Percentiles rank a stretch among this genome's conserved stretches.
phyloP scores from a whole-genome alignment of 2,113 vertebrate species.

The Riparia riparia region DNA sequence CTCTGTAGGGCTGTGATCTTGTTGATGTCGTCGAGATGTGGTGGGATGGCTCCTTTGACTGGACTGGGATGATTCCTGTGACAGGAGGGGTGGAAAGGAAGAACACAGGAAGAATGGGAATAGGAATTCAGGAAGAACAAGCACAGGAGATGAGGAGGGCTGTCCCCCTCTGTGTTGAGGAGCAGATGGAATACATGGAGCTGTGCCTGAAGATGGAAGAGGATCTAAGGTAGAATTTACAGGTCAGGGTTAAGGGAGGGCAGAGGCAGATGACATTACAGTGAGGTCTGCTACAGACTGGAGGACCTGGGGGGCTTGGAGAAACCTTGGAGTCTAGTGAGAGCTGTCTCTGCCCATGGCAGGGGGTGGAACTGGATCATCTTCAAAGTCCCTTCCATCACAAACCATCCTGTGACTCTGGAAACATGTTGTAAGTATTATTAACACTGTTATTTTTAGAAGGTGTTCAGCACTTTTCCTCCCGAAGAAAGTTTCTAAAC shows the following conservation, averaged over 20 bases:
- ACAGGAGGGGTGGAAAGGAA: not conserved
- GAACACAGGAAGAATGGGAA: not conserved
- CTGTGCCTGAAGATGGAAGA: not conserved
- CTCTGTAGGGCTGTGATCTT: not conserved
- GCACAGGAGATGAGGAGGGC: not conserved
- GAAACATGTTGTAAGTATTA: not conserved
- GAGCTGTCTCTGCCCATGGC: not conserved
- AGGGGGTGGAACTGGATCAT: not conserved
- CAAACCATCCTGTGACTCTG: not conserved
- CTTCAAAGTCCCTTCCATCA: not conserved
- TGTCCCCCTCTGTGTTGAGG: not conserved
- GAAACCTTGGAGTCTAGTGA: not conserved
- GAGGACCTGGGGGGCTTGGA: not conserved
- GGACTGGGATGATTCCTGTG: not conserved
- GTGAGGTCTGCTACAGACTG: not conserved
- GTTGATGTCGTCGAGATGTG: rapidly evolving
- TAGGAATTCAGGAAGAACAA: not conserved
- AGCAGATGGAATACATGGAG: not conserved
- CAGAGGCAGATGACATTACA: not conserved
- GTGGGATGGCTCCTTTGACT: not conserved
- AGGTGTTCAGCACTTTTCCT: not conserved
- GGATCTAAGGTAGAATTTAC: not conserved
- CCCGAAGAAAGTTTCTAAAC: not conserved
- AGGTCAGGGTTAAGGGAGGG: not conserved
- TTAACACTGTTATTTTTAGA: not conserved